Evolutionary conservation across 2,888 invertebrate species (phyloP), one percentile per base, ranked within the genome.

Genomic region (Pelosia muscerda): DNA sequence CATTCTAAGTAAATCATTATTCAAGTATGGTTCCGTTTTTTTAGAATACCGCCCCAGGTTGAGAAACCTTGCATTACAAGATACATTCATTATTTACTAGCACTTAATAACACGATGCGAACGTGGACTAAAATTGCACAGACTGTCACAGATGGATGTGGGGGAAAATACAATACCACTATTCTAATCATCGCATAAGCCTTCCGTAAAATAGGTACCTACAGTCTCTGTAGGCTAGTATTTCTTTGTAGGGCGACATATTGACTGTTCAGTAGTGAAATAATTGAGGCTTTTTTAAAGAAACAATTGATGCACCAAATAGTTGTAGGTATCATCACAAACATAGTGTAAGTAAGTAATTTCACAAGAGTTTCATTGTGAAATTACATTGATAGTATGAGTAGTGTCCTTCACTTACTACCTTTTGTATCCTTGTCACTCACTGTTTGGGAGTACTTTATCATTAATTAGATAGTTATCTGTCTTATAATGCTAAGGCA

Each of bases 31-130:
- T n/a, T n/a, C n/a, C n/a, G n/a, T n/a, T n/a, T n/a, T n/a, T n/a
- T n/a, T 25, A 54, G 23, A 15, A 23, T 15, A 55, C 13, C 22
- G 23, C 3, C 4, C 2, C 10, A 63, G 25, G 34, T 62, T 69
- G 42, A 69, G 65, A 69, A 69, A 65, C 57, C 8, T 63, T 69
- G 65, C 49, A 55, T 19, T 28, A 25, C 9, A 62, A 60, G 25
- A 73, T 65, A 69, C 71, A 76, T 74, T 73, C 68, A n/a, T 60
- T 68, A 76, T 74, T 70, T 61, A 65, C 72, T 71, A 62, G 59
- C 55, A 63, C 23, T 75, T 70, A 61, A 64, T 65, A 71, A 73
- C 68, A 72, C 60, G 72, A 66, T 73, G 68, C 66, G 56, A 63
- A 67, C 55, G 59, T 72, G 57, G 53, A 55, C 49, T 61, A 62